A percentile compares a stretch with the other conserved stretches of the same genome.
phyloP scores from a whole-genome alignment of 2,797 vertebrate species.

The Alca torda region DNA sequence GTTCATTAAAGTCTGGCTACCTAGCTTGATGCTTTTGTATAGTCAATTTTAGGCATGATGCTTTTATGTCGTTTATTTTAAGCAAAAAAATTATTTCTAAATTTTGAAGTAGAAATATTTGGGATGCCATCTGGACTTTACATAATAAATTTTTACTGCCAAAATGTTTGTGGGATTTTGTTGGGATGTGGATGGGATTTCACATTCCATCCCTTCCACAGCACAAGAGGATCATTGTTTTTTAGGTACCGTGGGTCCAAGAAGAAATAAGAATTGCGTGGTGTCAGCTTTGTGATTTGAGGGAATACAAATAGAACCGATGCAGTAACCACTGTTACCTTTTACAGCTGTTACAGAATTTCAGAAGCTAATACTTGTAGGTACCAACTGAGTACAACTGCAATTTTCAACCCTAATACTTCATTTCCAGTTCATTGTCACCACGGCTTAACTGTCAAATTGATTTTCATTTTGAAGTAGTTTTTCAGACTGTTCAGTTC shows the following conservation, averaged over 20 bases:
- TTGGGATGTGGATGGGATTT: slow-evolving; percentile 64
- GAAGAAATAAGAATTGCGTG: not conserved
- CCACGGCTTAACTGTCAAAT: not conserved
- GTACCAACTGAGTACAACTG: not conserved
- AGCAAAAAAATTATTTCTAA: not conserved
- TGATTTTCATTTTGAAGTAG: not conserved
- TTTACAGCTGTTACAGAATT: not conserved
- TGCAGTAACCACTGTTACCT: not conserved
- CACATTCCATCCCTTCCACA: slow-evolving; percentile 53
- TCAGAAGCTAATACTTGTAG: not conserved
- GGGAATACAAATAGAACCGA: not conserved
- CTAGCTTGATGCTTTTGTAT: slow-evolving; percentile 17
- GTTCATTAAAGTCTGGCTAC: slow-evolving; percentile 37
- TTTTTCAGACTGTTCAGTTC: not conserved
- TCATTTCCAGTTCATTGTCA: not conserved
- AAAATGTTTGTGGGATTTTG: slow-evolving; percentile 66
- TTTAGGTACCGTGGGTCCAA: slow-evolving; percentile 29
- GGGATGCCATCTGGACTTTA: slow-evolving; percentile 67
- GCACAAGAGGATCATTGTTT: slow-evolving; percentile 57
- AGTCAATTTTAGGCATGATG: slow-evolving; percentile 6
- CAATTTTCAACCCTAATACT: not conserved
- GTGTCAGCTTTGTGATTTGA: not conserved
- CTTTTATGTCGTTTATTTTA: slow-evolving; percentile 51
- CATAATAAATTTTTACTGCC: slow-evolving; percentile 60
- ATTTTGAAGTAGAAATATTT: slow-evolving; percentile 62